phyloP scores from a whole-genome alignment of 2,888 invertebrate species.

The Nephrotoma guestfalica region DNA sequence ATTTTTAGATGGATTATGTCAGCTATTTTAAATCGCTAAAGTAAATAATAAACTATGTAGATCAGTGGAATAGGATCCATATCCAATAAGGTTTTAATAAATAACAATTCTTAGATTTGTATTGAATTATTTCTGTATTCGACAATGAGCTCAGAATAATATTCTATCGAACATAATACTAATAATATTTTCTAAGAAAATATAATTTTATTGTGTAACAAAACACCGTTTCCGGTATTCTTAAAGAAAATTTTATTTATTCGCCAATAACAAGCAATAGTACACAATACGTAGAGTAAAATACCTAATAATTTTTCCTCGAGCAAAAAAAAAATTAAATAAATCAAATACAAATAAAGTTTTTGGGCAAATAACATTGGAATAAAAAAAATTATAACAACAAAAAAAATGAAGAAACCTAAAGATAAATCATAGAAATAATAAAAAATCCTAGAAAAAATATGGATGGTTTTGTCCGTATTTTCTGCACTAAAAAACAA shows the following conservation, averaged over 20 bases:
- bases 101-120: neutral
- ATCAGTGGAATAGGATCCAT: neutral
- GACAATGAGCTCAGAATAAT: neutral
- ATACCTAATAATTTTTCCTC: neutral
- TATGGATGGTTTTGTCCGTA: neutral
- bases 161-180: neutral
- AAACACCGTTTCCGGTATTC: neutral
- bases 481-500: slow-evolving; percentile 1
- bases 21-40: too few relatives aligned
- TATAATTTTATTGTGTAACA: neutral
- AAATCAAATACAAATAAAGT: neutral
- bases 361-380: neutral
- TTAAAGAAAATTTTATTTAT: neutral
- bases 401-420: neutral
- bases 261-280: neutral
- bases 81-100: neutral
- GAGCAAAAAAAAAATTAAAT: neutral
- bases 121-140: neutral
- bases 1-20: too few relatives aligned
- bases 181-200: neutral
- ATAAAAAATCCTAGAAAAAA: neutral
- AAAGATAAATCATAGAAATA: neutral
- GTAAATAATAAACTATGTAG: neutral
- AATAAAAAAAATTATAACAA: neutral
- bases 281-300: neutral